phyloP scores from a whole-genome alignment of 2,888 invertebrate species.

The Rhamphomyia laevipes region DNA sequence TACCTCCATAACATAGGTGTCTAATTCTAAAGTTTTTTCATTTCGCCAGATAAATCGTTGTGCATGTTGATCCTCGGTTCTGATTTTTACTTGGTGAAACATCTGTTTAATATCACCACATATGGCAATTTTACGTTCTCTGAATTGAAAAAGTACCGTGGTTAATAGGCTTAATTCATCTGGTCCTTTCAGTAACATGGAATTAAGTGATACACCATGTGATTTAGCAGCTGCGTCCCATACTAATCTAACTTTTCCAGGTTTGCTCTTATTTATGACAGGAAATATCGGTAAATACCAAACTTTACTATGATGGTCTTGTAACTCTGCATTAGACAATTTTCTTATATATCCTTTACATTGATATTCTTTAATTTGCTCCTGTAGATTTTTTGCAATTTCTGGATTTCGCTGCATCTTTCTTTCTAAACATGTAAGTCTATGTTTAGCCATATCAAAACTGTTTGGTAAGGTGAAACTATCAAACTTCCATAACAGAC shows the following conservation, averaged over 20 bases:
- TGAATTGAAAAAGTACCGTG: constrained; percentile 27
- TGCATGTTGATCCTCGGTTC: constrained; percentile 20
- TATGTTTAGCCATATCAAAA: constrained; percentile 11
- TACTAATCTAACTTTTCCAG: constrained; percentile 21
- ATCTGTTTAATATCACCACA: constrained; percentile 23
- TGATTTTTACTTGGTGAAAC: constrained; percentile 20
- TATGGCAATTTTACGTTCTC: constrained; percentile 25
- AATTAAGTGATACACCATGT: constrained; percentile 21
- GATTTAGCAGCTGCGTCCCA: constrained; percentile 25
- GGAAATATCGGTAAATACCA: constrained; percentile 24
- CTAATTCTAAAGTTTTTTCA: constrained; percentile 8
- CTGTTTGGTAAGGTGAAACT: constrained; percentile 11
- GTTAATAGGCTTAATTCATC: constrained; percentile 24
- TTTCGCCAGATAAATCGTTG: constrained; percentile 19
- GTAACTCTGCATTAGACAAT: constrained; percentile 10
- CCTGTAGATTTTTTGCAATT: constrained; percentile 8
- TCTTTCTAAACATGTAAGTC: constrained; percentile 14
- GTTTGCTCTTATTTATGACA: constrained; percentile 21
- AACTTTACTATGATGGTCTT: constrained; percentile 2
- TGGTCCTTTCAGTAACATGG: constrained; percentile 23
- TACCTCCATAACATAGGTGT: constrained; percentile 15
- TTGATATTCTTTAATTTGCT: constrained; percentile 13
- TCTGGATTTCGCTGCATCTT: constrained; percentile 11
- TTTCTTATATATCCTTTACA: constrained; percentile 15
- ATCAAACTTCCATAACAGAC: constrained; percentile 17